Percentiles rank a stretch among this genome's conserved stretches.
These are phyloP conservation scores for Hylaea fasciaria DNA, from an alignment of 2,888 invertebrate genomes.

Conservation along the genomic window DNA sequence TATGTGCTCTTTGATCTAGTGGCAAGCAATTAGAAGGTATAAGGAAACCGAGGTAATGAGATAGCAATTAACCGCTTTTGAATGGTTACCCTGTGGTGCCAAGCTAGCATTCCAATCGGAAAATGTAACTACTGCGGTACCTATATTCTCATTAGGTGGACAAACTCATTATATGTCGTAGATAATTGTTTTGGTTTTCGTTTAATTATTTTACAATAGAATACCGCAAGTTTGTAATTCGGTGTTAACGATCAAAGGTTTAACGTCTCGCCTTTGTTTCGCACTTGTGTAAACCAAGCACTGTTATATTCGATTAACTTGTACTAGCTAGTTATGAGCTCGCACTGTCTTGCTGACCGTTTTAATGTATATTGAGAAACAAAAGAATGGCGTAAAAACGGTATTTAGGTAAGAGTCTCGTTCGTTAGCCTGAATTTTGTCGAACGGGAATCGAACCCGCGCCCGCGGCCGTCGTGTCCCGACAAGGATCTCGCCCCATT, in stretches of 20 bases:
- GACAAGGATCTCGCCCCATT: constrained; percentile 80
- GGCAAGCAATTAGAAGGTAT: not conserved
- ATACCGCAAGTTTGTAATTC: too few relatives aligned
- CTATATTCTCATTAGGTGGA: too few relatives aligned
- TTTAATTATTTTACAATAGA: too few relatives aligned
- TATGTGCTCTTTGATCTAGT: constrained; percentile 5
- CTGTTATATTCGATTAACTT: not conserved
- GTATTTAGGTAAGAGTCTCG: constrained; percentile 64
- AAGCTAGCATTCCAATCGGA: too few relatives aligned
- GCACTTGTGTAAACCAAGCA: too few relatives aligned
- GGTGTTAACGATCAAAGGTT: too few relatives aligned
- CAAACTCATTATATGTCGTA: too few relatives aligned
- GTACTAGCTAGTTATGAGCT: not conserved
- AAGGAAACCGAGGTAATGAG: not conserved
- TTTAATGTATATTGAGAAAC: constrained; percentile 31
- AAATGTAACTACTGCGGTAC: too few relatives aligned
- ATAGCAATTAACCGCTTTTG: too few relatives aligned
- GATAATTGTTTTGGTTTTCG: too few relatives aligned
- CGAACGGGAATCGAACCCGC: constrained; percentile 74
- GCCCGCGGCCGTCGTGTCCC: constrained; percentile 67
- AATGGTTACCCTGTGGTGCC: too few relatives aligned
- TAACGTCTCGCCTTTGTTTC: too few relatives aligned
- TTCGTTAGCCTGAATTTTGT: constrained; percentile 76
- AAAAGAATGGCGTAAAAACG: constrained; percentile 51
- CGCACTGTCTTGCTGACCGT: not conserved